Base-by-base conservation (phyloP, 1,140 invertebrate genomes). In the Pachypeltis micranthus region DNA sequence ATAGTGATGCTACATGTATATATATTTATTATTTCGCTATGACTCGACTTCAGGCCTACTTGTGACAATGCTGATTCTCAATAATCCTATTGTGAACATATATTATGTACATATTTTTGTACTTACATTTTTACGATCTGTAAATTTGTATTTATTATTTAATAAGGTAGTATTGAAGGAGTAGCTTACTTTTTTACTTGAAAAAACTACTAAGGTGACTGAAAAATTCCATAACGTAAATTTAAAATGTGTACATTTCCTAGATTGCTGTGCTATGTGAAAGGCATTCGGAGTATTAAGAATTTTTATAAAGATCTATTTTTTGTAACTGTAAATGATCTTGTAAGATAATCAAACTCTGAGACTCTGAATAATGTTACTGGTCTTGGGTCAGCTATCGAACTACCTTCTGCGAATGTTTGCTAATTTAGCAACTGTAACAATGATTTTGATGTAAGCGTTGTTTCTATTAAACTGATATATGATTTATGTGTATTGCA, bases 1-100 rank as follows among this genome's bases (percentile, higher is more conserved):
- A 55, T 34, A 56, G 29, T 47, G 31, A 29, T 55, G 27, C 27
- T 34, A 21, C 27, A 19, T 51, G 44, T 62, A 25, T 31, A 55
- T 31, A 56, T 56, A 54, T 63, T 7, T 55, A 62, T 34, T 63
- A 2, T 54, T 29, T 62, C 24, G 19, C 16, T 59, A 51, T 29
- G 14, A 51, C 56, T 56, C 56, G 25, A 56, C 28, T 63, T 63
- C 61, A 63, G 61, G 61, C 61, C 61, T 63, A 63, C 61, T 63
- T 63, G 61, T 63, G 61, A 63, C 28, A 59, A 59, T 31, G 31
- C 28, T 28, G 28, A 19, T n/a, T n/a, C n/a, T n/a, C n/a, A n/a
- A n/a, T n/a, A n/a, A n/a, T n/a, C n/a, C n/a, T n/a, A n/a, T n/a
- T n/a, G n/a, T n/a, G n/a, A n/a, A 59, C 19, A 10, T 57, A 59